A percentile compares a stretch with the other conserved stretches of the same genome.
Conservation (phyloP, 2,888 invertebrate species). For the Rhingia campestris region DNA sequence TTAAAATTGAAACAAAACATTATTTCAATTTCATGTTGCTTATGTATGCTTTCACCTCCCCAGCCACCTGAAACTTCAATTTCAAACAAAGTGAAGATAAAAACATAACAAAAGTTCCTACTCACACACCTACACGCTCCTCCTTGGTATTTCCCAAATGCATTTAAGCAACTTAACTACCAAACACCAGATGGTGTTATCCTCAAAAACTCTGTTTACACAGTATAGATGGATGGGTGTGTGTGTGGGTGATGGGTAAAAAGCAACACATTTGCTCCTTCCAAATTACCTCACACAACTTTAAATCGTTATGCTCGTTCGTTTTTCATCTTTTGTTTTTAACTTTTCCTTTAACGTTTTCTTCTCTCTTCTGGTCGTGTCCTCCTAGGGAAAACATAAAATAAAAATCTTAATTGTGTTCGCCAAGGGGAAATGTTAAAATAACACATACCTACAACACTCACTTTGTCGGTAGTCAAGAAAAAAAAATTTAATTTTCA, state of each 20-base stretch:
- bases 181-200: slow-evolving; percentile 69
- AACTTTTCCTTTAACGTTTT: not conserved
- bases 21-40: slow-evolving; percentile 56
- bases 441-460: slow-evolving; percentile 46
- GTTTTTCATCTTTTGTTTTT: slow-evolving; percentile 6
- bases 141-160: slow-evolving; percentile 38
- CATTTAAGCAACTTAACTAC: slow-evolving; percentile 69
- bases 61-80: slow-evolving; percentile 32
- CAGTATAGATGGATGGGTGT: not conserved
- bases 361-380: not conserved
- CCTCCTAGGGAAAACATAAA: slow-evolving; percentile 38
- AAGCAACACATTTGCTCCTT: slow-evolving; percentile 34
- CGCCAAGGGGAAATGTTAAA: slow-evolving; percentile 41
- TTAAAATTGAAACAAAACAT: slow-evolving; percentile 71
- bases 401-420: slow-evolving; percentile 70
- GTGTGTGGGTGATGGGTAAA: not conserved
- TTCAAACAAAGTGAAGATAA: slow-evolving; percentile 46
- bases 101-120: slow-evolving; percentile 39
- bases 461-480: slow-evolving; percentile 14
- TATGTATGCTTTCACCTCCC: slow-evolving; percentile 14
- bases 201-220: slow-evolving; percentile 44
- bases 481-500: slow-evolving; percentile 36
- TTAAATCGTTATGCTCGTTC: slow-evolving; percentile 49
- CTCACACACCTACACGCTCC: not conserved
- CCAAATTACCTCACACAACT: slow-evolving; percentile 67